Evolutionary conservation across 2,113 vertebrate genomes (phyloP).

Genomic region (Chaetodon auriga): DNA sequence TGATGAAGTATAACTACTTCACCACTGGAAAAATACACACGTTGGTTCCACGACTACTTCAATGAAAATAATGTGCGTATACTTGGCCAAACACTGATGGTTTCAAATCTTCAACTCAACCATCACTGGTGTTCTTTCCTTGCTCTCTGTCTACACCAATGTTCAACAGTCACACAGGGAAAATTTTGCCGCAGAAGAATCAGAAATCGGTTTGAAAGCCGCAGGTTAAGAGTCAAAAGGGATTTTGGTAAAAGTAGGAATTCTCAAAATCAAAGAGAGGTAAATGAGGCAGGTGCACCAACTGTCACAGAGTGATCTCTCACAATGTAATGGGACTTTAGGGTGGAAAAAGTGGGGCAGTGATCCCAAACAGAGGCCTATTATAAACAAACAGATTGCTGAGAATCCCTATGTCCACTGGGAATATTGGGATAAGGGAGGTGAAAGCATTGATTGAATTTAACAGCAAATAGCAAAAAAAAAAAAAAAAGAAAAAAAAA

Average conservation of each 20-base stretch:
- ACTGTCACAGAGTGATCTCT: constrained; percentile 2
- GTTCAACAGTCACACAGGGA: neutral
- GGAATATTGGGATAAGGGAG: constrained; percentile 33
- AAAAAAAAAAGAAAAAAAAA: neutral
- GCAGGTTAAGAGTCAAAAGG: neutral
- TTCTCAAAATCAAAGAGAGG: neutral
- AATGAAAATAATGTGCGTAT: too few relatives aligned
- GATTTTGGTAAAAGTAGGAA: neutral
- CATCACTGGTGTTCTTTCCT: neutral
- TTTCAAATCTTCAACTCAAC: too few relatives aligned
- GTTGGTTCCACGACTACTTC: neutral
- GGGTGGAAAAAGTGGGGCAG: constrained; percentile 8
- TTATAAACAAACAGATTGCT: constrained; percentile 28
- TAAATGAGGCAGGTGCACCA: neutral
- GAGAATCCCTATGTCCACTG: constrained; percentile 5
- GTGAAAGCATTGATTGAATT: constrained; percentile 51
- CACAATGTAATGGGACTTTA: constrained; percentile 11
- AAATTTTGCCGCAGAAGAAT: neutral
- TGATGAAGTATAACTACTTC: neutral
- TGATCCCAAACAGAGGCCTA: constrained; percentile 8
- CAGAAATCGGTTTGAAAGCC: neutral
- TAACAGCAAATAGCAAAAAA: constrained; percentile 12
- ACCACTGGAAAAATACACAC: neutral
- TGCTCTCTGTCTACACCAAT: neutral
- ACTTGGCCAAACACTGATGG: neutral